A percentile compares a stretch with the other conserved stretches of the same genome.
phyloP scores from a whole-genome alignment of 2,888 invertebrate genomes.

The Tridacna gigas region DNA sequence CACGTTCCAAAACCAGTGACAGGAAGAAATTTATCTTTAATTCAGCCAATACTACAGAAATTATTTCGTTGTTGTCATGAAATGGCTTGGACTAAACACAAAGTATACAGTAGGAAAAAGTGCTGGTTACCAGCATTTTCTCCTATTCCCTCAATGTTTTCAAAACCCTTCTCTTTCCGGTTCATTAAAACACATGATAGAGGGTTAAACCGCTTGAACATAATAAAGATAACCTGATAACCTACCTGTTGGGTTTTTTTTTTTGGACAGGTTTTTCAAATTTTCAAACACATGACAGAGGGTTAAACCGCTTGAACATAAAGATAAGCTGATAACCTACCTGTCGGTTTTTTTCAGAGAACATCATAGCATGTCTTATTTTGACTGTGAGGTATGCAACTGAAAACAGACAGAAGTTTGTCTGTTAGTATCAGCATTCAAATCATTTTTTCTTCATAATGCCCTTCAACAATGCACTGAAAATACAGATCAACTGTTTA shows the following conservation, averaged over 20 bases:
- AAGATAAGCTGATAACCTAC: constrained; percentile 62
- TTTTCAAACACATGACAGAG: not conserved
- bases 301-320: too few species aligned
- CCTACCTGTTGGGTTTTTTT: constrained; percentile 73
- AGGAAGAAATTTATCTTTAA: too few species aligned
- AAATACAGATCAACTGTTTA: not conserved
- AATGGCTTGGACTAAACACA: too few species aligned
- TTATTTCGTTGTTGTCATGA: too few species aligned
- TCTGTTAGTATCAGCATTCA: not conserved
- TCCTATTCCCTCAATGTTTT: not conserved
- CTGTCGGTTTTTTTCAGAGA: constrained; percentile 68
- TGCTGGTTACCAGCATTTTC: not conserved
- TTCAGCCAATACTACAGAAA: too few species aligned
- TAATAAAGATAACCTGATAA: too few species aligned
- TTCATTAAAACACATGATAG: not conserved
- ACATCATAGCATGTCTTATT: constrained; percentile 88
- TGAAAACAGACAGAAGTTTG: constrained; percentile 84
- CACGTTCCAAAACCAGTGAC: too few species aligned
- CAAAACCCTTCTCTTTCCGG: not conserved
- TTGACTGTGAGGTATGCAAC: constrained; percentile 92
- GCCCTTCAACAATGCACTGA: not conserved
- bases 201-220: too few species aligned
- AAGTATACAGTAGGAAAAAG: too few species aligned
- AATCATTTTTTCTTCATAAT: too few species aligned
- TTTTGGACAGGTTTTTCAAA: too few species aligned